Conservation (phyloP, 2,888 invertebrate species). For the Anarsia innoxiella region DNA sequence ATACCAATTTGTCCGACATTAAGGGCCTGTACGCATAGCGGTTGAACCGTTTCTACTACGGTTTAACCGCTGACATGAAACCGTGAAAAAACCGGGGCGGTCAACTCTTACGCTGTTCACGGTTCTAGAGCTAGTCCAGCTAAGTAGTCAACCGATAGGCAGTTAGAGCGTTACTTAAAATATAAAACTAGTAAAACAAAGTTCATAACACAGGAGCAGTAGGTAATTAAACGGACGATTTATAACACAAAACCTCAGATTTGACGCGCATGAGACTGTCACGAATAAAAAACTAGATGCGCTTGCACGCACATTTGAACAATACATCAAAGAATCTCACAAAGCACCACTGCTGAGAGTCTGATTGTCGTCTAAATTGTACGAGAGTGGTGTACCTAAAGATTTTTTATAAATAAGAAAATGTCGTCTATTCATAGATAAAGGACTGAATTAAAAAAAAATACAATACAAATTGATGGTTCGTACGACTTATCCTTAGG, state of each 20-base stretch:
- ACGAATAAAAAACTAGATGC: conserved; percentile 52
- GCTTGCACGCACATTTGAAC: conserved; percentile 33
- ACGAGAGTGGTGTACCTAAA: conserved; percentile 22
- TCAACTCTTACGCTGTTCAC: too few species aligned
- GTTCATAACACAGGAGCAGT: conserved; percentile 29
- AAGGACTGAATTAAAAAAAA: conserved; percentile 1
- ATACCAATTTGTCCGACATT: too few species aligned
- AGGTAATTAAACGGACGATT: conserved; percentile 59
- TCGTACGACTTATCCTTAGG: too few species aligned
- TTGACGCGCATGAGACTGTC: conserved; percentile 27
- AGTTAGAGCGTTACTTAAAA: too few species aligned
- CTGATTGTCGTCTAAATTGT: conserved; percentile 26
- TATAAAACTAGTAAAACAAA: too few species aligned
- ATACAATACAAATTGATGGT: background rate
- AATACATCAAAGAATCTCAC: conserved; percentile 11
- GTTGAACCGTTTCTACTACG: too few species aligned
- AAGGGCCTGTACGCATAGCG: too few species aligned
- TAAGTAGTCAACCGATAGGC: too few species aligned
- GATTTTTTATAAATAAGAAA: conserved; percentile 36
- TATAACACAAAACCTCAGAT: conserved; percentile 34
- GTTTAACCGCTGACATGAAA: too few species aligned
- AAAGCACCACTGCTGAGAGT: conserved; percentile 11
- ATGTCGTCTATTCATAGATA: conserved; percentile 36
- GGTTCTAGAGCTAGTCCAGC: too few species aligned
- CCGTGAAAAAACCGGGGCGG: too few species aligned